Evolutionary conservation across 2,113 vertebrate species (phyloP).

Genomic region (Saguinus imperator): DNA sequence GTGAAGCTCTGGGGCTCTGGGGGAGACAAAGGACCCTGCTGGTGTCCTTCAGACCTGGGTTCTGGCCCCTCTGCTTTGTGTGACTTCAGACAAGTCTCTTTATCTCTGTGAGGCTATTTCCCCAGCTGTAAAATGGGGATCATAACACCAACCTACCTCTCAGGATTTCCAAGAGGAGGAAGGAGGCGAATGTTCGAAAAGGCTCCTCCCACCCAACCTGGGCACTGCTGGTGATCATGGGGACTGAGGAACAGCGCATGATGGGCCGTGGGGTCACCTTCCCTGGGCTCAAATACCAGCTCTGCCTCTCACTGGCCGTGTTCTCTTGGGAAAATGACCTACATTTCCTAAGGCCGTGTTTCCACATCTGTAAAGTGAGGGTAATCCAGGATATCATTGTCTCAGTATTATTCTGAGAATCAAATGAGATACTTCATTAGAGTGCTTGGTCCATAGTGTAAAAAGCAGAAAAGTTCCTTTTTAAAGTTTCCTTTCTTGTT

Average conservation of each 20-base stretch:
- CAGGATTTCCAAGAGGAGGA: not conserved
- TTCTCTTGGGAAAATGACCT: not conserved
- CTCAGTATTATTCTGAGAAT: not conserved
- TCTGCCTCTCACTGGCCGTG: not conserved
- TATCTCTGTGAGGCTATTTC: not conserved
- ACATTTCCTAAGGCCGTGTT: not conserved
- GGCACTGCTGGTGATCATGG: not conserved
- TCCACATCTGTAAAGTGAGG: not conserved
- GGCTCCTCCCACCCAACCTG: not conserved
- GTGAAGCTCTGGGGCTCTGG: fast-evolving
- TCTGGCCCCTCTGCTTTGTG: too few species aligned
- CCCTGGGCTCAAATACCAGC: not conserved
- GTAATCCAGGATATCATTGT: not conserved
- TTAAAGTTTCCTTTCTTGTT: too few species aligned
- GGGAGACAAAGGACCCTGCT: fast-evolving
- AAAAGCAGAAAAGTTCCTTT: too few species aligned
- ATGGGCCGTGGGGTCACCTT: fast-evolving
- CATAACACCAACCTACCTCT: not conserved
- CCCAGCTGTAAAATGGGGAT: not conserved
- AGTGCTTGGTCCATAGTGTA: not conserved
- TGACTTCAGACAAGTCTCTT: not conserved
- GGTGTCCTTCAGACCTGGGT: not conserved
- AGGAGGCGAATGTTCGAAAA: fast-evolving
- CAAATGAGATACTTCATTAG: not conserved
- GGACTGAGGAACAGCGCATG: fast-evolving